phyloP scores from a whole-genome alignment of 2,888 invertebrate species.

The Rhagium mordax region DNA sequence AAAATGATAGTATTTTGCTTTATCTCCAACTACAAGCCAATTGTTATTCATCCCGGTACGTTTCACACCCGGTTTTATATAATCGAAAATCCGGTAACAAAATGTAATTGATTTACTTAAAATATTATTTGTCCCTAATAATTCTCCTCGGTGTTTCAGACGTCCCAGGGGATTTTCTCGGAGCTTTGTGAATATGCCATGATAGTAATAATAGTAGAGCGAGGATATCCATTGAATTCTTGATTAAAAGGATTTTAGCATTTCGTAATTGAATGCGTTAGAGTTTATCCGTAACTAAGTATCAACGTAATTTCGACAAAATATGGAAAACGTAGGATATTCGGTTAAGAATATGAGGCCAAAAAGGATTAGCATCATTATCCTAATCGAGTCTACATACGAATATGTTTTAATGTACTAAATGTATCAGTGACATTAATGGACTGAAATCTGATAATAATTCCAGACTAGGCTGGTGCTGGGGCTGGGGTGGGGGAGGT shows the following conservation, averaged over 20 bases:
- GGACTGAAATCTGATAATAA: neutral
- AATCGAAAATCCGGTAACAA: neutral
- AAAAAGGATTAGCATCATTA: conserved; percentile 10
- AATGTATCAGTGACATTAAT: conserved; percentile 13
- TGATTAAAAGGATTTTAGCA: conserved; percentile 61
- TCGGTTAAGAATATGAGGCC: conserved; percentile 10
- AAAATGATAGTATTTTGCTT: too few species aligned
- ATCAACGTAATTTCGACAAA: conserved; percentile 24
- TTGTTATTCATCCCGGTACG: neutral
- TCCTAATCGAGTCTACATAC: conserved; percentile 20
- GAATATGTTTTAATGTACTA: conserved; percentile 24
- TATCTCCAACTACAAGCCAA: neutral
- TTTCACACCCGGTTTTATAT: neutral
- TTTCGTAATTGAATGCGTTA: conserved; percentile 60
- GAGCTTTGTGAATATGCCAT: conserved; percentile 20
- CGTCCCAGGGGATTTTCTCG: conserved; percentile 19
- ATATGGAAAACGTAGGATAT: conserved; percentile 20
- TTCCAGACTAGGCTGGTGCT: neutral
- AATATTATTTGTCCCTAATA: conserved; percentile 8
- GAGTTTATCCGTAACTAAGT: conserved; percentile 54
- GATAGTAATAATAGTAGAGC: conserved; percentile 35
- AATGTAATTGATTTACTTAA: conserved; percentile 7
- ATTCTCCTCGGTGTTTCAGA: conserved; percentile 1
- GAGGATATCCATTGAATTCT: conserved; percentile 55
- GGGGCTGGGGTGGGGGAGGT: neutral